Conservation (phyloP, 2,888 invertebrate species). For the Hermodice carunculata region DNA sequence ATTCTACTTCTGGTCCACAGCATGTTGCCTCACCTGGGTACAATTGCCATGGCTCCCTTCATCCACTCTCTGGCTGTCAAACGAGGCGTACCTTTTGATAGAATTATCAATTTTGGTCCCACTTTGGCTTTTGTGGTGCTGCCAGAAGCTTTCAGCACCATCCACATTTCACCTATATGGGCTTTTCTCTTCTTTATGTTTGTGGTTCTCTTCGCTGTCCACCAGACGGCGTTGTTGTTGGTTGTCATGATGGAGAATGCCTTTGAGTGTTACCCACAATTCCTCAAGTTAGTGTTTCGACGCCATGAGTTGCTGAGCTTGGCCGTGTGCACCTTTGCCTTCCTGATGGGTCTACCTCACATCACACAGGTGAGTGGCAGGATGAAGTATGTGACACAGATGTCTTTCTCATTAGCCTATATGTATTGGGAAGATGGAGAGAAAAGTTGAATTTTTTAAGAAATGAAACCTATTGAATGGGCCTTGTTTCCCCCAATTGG, state of each 20-base stretch:
- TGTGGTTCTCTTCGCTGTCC: conserved; percentile 54
- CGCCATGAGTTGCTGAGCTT: conserved; percentile 50
- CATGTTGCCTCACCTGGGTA: conserved; percentile 52
- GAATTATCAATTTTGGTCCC: conserved; percentile 51
- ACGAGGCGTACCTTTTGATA: conserved; percentile 48
- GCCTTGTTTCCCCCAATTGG: no score
- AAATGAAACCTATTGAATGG: no score
- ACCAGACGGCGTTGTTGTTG: conserved; percentile 55
- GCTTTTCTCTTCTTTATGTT: conserved; percentile 51
- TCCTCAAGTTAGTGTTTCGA: conserved; percentile 51
- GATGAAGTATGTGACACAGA: no score
- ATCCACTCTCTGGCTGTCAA: conserved; percentile 48
- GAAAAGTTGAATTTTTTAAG: no score
- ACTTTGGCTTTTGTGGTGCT: conserved; percentile 53
- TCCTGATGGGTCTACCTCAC: conserved; percentile 53
- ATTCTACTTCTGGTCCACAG: conserved; percentile 53
- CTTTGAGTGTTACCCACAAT: conserved; percentile 50
- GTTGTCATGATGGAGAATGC: conserved; percentile 56
- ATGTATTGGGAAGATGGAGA: no score
- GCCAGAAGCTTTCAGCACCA: conserved; percentile 46
- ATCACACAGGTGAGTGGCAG: conserved; percentile 58
- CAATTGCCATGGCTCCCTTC: conserved; percentile 56
- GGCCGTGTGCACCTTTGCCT: conserved; percentile 51
- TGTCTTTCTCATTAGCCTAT: no score
- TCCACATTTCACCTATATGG: conserved; percentile 50